Evolutionary conservation across 2,888 invertebrate genomes (phyloP).

Genomic region (Buathra laborator): DNA sequence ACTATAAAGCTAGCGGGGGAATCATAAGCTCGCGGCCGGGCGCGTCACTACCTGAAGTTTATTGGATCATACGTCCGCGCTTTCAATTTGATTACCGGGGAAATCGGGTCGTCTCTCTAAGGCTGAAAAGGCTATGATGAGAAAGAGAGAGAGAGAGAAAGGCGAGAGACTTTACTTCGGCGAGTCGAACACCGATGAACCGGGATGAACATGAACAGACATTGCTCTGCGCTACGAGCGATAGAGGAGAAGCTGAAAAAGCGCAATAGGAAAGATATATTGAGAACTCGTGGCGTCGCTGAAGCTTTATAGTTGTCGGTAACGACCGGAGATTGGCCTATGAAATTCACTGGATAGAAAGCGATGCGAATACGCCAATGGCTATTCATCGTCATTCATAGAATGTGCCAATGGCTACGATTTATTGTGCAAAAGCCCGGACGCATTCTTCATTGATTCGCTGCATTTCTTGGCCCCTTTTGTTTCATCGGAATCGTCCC

Average conservation of each 20-base stretch:
- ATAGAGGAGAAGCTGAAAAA: neutral
- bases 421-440: conserved; percentile 8
- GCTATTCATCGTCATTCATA: neutral
- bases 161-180: neutral
- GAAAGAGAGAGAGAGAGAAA: neutral
- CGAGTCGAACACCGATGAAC: conserved; percentile 14
- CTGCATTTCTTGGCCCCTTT: conserved; percentile 31
- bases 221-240: neutral
- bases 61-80: conserved; percentile 77
- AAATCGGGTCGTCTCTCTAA: conserved; percentile 73
- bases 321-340: neutral
- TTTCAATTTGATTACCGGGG: conserved; percentile 78
- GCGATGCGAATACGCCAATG: neutral
- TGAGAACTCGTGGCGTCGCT: neutral
- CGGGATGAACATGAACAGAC: conserved; percentile 6
- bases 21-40: conserved; percentile 65
- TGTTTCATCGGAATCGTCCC: conserved; percentile 42
- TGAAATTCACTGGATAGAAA: neutral
- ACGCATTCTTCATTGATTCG: conserved; percentile 38
- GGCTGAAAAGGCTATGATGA: neutral
- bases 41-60: conserved; percentile 72
- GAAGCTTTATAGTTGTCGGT: neutral
- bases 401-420: conserved; percentile 41
- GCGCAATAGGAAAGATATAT: neutral
- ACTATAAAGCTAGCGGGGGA: conserved; percentile 4